Evolutionary conservation across 2,888 invertebrate species (phyloP).

Genomic region (Trissoscelio sp.): DNA sequence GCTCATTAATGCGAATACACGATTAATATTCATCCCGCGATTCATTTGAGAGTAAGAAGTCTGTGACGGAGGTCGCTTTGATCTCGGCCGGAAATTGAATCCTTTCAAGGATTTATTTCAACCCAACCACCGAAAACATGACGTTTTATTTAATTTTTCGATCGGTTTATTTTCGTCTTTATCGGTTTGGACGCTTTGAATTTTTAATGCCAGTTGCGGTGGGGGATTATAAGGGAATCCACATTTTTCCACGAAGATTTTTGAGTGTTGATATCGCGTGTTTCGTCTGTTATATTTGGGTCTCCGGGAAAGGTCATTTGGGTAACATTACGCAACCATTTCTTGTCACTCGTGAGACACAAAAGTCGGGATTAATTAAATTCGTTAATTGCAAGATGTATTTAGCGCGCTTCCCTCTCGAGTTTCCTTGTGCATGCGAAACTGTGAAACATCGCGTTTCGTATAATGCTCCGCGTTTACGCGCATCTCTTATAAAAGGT

Average conservation of each 20-base stretch:
- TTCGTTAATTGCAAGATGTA: constrained; percentile 82
- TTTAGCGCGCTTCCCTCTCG: constrained; percentile 74
- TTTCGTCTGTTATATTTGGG: background rate
- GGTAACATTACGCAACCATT: constrained; percentile 78
- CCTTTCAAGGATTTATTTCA: constrained; percentile 68
- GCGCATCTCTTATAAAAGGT: constrained; percentile 49
- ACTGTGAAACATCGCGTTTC: constrained; percentile 48
- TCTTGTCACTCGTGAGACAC: constrained; percentile 76
- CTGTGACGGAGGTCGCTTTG: constrained; percentile 74
- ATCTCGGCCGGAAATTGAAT: constrained; percentile 75
- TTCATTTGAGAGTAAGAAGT: constrained; percentile 70
- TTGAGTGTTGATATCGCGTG: background rate
- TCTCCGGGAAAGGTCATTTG: constrained; percentile 72
- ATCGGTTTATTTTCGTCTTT: constrained; percentile 50
- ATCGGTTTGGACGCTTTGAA: constrained; percentile 25
- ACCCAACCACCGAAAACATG: constrained; percentile 55
- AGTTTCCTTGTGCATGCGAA: constrained; percentile 52
- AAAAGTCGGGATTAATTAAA: constrained; percentile 81
- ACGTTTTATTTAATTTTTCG: constrained; percentile 60
- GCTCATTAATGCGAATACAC: constrained; percentile 71
- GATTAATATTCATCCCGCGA: constrained; percentile 76
- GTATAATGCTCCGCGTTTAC: constrained; percentile 44
- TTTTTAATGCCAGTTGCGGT: constrained; percentile 17
- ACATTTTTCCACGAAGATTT: constrained; percentile 39
- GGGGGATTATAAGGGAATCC: constrained; percentile 19